Base-by-base conservation (phyloP, 2,888 invertebrate genomes). In the Cephonodes hylas region DNA sequence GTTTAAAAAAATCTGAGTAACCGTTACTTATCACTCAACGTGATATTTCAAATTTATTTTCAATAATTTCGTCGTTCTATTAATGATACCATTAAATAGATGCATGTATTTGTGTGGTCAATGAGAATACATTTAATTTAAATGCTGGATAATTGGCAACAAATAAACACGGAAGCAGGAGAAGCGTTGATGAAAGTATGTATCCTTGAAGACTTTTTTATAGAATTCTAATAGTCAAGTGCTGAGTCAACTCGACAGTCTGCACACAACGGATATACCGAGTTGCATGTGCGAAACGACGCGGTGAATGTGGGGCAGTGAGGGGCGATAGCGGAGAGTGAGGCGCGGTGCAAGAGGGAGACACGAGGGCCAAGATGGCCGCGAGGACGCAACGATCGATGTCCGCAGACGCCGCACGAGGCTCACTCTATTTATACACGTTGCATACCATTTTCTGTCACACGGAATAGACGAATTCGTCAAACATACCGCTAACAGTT, bases 351-450 rank as follows among this genome's bases (percentile, higher is more conserved):
- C 82, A 83, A 83, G 86, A 83, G 90, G 89, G 88, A 88, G 89
- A 87, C 85, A 85, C 81, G 88, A 88, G 89, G 89, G 90, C 90
- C 89, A 91, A 91, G 91, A 91, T 91, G 91, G 91, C 91, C 89
- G 86, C 88, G 89, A 86, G 89, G 90, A 90, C 91, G 89, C 88
- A 85, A 81, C 91, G 91, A 91, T 91, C 91, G 91, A 91, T 91
- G 91, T 86, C 85, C 88, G 86, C 85, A 91, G 91, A 90, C 91
- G 88, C 84, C 81, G 85, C 81, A 81, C 89, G 84, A 88, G 84
- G 85, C 84, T 85, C 76, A 86, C 88, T 86, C 89, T 91, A 89
- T 91, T 89, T 89, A 89, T 90, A 91, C 80, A 82, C 84, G 77
- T 80, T 85, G 85, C 88, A 88, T 85, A 82, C 85, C 83, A 84